Conservation (phyloP, 2,113 vertebrate species). For the Diadophis punctatus region DNA sequence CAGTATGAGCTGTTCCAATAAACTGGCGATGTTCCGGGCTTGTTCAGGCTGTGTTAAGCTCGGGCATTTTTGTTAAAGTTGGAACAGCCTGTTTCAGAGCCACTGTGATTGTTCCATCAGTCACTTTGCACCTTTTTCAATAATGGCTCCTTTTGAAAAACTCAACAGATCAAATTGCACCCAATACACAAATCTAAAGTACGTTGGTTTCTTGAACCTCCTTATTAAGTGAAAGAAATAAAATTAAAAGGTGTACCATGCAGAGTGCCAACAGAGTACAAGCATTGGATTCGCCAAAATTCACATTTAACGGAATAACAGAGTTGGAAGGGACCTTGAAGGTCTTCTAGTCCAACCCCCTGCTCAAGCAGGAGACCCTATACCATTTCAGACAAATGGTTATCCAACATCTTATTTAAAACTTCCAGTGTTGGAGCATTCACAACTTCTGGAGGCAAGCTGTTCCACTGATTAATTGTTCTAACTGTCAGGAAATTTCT, state of each 20-base stretch:
- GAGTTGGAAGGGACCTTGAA: neutral
- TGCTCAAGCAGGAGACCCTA: no score
- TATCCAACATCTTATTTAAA: no score
- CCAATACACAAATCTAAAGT: neutral
- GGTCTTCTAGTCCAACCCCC: neutral
- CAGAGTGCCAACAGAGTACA: neutral
- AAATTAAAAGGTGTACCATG: neutral
- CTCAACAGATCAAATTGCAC: neutral
- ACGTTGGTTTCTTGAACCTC: neutral
- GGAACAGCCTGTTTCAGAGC: neutral
- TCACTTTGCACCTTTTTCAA: neutral
- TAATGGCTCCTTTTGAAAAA: neutral
- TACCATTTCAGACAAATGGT: no score
- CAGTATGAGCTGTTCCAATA: neutral
- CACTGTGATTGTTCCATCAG: neutral
- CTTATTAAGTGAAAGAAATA: neutral
- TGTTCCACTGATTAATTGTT: no score
- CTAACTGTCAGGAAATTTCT: no score
- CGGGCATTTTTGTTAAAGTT: neutral
- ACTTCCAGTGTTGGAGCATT: no score
- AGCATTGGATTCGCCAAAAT: neutral
- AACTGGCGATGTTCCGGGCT: neutral
- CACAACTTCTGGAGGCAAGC: no score
- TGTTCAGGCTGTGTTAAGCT: neutral
- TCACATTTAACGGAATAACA: neutral